A percentile compares a stretch with the other conserved stretches of the same genome.
phyloP scores from a whole-genome alignment of 2,888 invertebrate species.

The Aethes cnicana region DNA sequence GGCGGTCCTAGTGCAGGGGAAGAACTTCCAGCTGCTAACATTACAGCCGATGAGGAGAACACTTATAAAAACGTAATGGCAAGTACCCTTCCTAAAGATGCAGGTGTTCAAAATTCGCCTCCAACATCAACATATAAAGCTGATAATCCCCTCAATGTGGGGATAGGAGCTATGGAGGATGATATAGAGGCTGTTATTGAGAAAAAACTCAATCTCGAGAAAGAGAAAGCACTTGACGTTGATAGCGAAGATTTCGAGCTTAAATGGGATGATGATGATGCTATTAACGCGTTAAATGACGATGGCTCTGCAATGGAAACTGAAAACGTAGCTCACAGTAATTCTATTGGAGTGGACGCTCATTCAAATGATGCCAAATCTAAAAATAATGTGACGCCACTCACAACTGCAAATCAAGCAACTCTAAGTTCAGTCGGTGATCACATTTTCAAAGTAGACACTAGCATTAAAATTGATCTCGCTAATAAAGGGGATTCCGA shows the following conservation, averaged over 20 bases:
- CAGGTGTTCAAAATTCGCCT: neutral
- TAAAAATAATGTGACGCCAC: neutral
- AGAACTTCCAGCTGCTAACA: neutral
- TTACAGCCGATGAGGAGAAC: no score
- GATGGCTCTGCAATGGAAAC: neutral
- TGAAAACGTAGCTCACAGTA: no score
- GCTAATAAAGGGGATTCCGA: neutral
- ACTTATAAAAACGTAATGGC: no score
- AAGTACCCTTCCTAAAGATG: no score
- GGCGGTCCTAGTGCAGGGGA: conserved; percentile 6
- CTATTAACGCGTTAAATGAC: neutral
- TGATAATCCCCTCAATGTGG: neutral
- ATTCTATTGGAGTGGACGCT: no score
- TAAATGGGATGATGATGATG: conserved; percentile 56
- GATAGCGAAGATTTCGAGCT: conserved; percentile 45
- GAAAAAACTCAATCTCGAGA: conserved; percentile 3
- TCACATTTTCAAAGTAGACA: neutral
- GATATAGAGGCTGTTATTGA: conserved; percentile 13
- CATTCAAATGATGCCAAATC: no score
- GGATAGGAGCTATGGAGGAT: neutral
- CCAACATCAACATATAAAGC: neutral
- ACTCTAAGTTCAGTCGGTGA: no score
- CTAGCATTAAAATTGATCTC: neutral
- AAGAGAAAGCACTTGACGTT: conserved; percentile 13
- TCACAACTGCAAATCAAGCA: neutral